Evolutionary conservation across 2,797 vertebrate genomes (phyloP).

Genomic region (Dendrocincla fuliginosa): DNA sequence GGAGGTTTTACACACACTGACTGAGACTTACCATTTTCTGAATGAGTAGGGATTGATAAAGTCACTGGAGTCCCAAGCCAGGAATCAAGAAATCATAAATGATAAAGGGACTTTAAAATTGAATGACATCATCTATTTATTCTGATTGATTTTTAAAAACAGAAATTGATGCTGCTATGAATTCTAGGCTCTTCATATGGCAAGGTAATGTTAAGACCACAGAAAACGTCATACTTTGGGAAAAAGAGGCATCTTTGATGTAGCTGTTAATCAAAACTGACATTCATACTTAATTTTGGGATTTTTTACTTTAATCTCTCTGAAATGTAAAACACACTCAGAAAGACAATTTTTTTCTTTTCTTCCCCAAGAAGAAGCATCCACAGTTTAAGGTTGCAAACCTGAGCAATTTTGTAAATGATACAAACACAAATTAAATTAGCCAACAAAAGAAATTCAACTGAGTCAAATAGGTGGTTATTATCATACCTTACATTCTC

Average conservation of each 20-base stretch:
- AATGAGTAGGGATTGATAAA: not conserved
- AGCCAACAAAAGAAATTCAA: constrained; percentile 30
- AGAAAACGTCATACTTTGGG: not conserved
- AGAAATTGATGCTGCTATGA: not conserved
- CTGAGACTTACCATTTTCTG: not conserved
- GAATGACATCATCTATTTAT: not conserved
- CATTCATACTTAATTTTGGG: not conserved
- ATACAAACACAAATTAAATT: constrained; percentile 35
- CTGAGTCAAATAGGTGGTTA: not conserved
- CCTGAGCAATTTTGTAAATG: not conserved
- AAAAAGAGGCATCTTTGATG: not conserved
- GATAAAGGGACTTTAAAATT: not conserved
- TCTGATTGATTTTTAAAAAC: not conserved
- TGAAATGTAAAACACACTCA: not conserved
- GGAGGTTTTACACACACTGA: not conserved
- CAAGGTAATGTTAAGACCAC: not conserved
- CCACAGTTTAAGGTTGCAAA: not conserved
- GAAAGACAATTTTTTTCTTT: not conserved
- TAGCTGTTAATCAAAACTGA: not conserved
- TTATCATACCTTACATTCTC: constrained; percentile 34
- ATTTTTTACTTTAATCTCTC: not conserved
- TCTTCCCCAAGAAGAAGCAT: not conserved
- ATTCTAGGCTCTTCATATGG: not conserved
- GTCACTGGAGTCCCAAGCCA: not conserved
- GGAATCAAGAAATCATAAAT: not conserved